Base-by-base conservation (phyloP, 2,797 vertebrate species). In the Siniperca obscura region DNA sequence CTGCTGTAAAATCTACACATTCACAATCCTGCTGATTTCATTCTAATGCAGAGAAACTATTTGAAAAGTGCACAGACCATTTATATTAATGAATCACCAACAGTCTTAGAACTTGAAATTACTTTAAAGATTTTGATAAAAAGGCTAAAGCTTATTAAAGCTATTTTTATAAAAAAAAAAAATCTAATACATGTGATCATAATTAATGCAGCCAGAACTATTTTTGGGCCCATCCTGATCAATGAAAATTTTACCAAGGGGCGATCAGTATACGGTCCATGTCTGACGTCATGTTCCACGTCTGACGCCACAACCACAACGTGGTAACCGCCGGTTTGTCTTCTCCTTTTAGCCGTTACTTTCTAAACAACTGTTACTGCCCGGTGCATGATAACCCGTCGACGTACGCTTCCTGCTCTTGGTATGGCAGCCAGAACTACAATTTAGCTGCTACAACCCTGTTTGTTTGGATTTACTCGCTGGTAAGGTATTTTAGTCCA, bases 321-420 rank as follows among this genome's bases (percentile, higher is more conserved):
- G 57, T 5, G 21, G 12, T 50, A 17, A 60, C 57, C 27, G 6
- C 65, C 25, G 42, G 17, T 36, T 50, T 30, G 27, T 52, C 7
- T 9, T 11, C 34, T 2, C 42, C 30, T 3, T n/a, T 25, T 30
- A 34, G 3, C 19, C 1, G 14, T 55, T 44, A 0, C 3, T 9
- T 12, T 21, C 4, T 9, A n/a, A 55, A 11, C 8, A 36, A 10
- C n/a, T 3, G 30, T 55, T 46, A 22, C 25, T 7, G 4, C 0
- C 42, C 21, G 27, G 16, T 60, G 4, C 22, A 0, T 13, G n/a
- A 38, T 13, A 22, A 27, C 30, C 13, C 5, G 8, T 9, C 34
- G 27, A 52, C 34, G 3, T 2, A 0, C 2, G 14, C 5, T 14
- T 4, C 1, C 14, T 46, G 1, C 0, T 7, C 0, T 66, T 3